These are phyloP conservation scores for Tympanoctomys barrerae DNA, from an alignment of 2,797 vertebrate species.

Conservation along the genomic window DNA sequence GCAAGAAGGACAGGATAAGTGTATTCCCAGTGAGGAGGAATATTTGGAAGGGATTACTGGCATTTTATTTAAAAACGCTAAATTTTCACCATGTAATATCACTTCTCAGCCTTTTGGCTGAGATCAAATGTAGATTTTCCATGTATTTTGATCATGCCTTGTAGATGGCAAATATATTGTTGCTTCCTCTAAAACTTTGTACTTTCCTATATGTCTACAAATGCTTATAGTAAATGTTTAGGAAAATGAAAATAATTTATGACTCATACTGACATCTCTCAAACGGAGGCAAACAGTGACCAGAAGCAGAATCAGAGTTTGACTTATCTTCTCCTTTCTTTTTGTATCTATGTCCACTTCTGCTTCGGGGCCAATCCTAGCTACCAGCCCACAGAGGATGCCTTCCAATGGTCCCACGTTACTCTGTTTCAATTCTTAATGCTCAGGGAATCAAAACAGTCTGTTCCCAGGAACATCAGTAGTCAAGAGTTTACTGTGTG, in stretches of 20 bases:
- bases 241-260: not conserved
- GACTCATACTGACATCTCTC: not conserved
- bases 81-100: not conserved
- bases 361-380: not conserved
- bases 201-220: not conserved
- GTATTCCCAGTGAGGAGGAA: not conserved
- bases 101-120: not conserved
- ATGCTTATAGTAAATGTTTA: not conserved
- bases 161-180: not conserved
- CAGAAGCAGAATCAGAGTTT: not conserved
- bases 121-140: not conserved
- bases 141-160: not conserved
- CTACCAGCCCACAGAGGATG: too few species aligned
- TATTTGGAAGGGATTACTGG: not conserved
- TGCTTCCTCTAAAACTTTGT: not conserved
- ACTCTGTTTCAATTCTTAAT: not conserved
- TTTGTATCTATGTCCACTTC: not conserved
- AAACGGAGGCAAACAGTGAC: not conserved
- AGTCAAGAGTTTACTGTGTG: not conserved
- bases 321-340: not conserved
- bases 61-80: not conserved
- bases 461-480: not conserved
- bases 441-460: not conserved
- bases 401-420: accelerated
- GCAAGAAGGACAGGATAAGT: not conserved